A percentile compares a stretch with the other conserved stretches of the same genome.
Conservation (phyloP, 2,888 invertebrate species). For the Drosophila tripunctata region DNA sequence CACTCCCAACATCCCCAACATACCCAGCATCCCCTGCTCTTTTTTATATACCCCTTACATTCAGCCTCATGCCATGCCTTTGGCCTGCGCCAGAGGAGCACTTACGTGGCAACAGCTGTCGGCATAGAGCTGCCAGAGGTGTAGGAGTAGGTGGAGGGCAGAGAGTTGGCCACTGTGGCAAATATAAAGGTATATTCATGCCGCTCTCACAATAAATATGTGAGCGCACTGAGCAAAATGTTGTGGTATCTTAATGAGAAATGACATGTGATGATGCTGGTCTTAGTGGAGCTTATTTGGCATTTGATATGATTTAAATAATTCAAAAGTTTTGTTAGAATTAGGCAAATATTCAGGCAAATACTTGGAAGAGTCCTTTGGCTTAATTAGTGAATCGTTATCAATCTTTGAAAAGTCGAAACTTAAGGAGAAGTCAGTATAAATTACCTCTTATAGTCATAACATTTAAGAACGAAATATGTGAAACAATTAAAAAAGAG, state of each 20-base stretch:
- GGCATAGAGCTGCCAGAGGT: conserved; percentile 6
- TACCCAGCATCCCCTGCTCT: background rate
- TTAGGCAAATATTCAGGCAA: too few relatives aligned
- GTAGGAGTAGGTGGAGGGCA: background rate
- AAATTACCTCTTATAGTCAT: too few relatives aligned
- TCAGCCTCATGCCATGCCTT: background rate
- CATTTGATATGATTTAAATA: too few relatives aligned
- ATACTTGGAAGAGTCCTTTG: too few relatives aligned
- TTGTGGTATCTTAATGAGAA: background rate
- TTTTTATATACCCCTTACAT: background rate
- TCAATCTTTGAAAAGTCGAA: too few relatives aligned
- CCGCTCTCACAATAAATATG: conserved; percentile 22
- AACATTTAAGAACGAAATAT: too few relatives aligned
- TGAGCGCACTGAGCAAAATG: conserved; percentile 24
- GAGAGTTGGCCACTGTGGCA: background rate
- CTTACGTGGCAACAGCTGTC: conserved; percentile 58
- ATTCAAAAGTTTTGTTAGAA: too few relatives aligned
- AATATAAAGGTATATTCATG: background rate
- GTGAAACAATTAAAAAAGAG: too few relatives aligned
- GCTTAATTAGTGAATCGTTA: too few relatives aligned
- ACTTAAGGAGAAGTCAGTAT: too few relatives aligned
- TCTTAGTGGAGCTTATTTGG: too few relatives aligned
- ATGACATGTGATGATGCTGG: background rate
- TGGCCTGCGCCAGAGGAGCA: conserved; percentile 55
- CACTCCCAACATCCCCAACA: conserved; percentile 40